Evolutionary conservation across 2,888 invertebrate species (phyloP).

Genomic region (Liopterus haemorrhoidalis): DNA sequence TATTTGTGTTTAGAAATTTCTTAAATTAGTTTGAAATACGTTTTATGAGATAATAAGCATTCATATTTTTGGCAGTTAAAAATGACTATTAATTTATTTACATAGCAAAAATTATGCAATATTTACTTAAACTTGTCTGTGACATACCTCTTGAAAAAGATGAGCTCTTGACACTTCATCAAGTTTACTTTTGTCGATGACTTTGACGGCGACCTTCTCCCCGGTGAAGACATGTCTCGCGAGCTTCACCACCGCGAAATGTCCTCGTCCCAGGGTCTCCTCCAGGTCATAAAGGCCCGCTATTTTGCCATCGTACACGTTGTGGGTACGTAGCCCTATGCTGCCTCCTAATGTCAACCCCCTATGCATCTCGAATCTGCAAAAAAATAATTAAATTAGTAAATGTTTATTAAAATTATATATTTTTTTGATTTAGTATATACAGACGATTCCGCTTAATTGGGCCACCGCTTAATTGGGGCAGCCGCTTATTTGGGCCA

Average conservation of each 20-base stretch:
- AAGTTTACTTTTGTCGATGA: constrained; percentile 97
- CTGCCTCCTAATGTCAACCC: constrained; percentile 15
- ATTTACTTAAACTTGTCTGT: neutral
- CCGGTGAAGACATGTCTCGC: constrained; percentile 98
- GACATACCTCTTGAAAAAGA: constrained; percentile 87
- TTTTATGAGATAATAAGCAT: no score
- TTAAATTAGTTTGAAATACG: no score
- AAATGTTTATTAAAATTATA: neutral
- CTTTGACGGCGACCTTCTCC: constrained; percentile 95
- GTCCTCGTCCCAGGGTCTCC: constrained; percentile 95
- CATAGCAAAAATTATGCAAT: neutral
- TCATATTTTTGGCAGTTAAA: no score
- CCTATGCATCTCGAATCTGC: constrained; percentile 17
- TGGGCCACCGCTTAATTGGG: no score
- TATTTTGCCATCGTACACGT: constrained; percentile 77
- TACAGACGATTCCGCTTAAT: no score
- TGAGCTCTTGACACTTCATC: constrained; percentile 94
- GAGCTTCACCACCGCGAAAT: constrained; percentile 97
- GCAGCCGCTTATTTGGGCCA: no score
- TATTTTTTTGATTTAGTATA: no score
- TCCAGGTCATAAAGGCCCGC: constrained; percentile 96
- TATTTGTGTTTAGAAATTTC: no score
- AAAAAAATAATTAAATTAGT: constrained; percentile 6
- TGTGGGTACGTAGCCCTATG: constrained; percentile 39
- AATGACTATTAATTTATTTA: no score